A percentile compares a stretch with the other conserved stretches of the same genome.
These are phyloP conservation scores for Lasiurus borealis DNA, from an alignment of 2,113 vertebrate species.

Conservation along the genomic window DNA sequence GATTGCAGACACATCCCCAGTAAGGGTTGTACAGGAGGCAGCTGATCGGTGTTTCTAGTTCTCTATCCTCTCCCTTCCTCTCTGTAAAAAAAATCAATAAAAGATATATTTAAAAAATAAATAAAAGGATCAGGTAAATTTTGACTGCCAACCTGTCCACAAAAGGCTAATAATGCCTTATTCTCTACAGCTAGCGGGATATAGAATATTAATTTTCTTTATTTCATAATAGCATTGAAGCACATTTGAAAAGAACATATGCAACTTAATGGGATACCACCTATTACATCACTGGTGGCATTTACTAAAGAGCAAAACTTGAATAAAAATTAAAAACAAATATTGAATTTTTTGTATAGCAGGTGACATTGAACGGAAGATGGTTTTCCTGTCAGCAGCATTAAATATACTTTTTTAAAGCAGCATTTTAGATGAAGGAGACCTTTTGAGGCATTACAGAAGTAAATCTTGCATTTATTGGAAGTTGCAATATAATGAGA, in stretches of 20 bases:
- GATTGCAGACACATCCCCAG: no score
- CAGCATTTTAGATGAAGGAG: slow-evolving; percentile 57
- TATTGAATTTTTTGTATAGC: slow-evolving; percentile 75
- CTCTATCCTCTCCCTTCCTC: no score
- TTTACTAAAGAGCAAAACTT: slow-evolving; percentile 83
- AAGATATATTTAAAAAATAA: no score
- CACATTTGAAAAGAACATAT: slow-evolving; percentile 71
- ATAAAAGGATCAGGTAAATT: background rate
- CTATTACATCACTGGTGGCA: slow-evolving; percentile 66
- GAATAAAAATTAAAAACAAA: slow-evolving; percentile 81
- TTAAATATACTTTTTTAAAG: slow-evolving; percentile 66
- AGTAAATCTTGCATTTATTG: slow-evolving; percentile 67
- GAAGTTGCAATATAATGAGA: slow-evolving; percentile 30
- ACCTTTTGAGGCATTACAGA: slow-evolving; percentile 48
- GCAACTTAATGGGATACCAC: slow-evolving; percentile 67
- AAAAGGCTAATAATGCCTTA: slow-evolving; percentile 28
- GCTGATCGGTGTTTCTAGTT: no score
- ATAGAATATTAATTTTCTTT: slow-evolving; percentile 65
- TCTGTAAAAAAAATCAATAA: no score
- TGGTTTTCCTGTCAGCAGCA: slow-evolving; percentile 30
- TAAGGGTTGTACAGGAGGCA: no score
- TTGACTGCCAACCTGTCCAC: background rate
- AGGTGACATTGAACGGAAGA: slow-evolving; percentile 62
- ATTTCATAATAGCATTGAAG: slow-evolving; percentile 57
- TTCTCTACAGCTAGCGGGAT: slow-evolving; percentile 10